phyloP scores from a whole-genome alignment of 1,140 invertebrate genomes.

The Oryctes rhinoceros region DNA sequence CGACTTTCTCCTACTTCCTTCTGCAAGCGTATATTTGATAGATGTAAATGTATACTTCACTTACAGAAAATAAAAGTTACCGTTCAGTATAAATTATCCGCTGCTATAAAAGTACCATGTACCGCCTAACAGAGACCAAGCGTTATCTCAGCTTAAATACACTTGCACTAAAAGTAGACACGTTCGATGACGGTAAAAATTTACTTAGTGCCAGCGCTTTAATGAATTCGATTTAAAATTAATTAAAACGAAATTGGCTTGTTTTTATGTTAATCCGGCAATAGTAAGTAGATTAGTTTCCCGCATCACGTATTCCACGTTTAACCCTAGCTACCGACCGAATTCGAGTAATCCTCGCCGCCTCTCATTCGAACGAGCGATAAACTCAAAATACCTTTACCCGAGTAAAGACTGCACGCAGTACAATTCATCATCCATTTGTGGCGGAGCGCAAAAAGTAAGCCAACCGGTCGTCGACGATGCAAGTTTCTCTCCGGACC shows the following conservation, averaged over 20 bases:
- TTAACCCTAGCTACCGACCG: background rate
- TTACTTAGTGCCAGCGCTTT: background rate
- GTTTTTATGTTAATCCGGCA: slow-evolving; percentile 28
- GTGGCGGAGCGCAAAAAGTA: slow-evolving; percentile 4
- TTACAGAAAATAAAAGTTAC: no score
- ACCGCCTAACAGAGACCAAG: no score
- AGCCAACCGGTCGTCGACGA: background rate
- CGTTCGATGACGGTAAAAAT: background rate
- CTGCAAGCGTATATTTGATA: no score
- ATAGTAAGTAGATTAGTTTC: slow-evolving; percentile 7
- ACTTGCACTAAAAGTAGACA: background rate
- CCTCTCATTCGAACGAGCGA: background rate
- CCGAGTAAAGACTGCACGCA: background rate
- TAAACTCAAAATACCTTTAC: background rate
- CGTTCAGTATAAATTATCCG: no score
- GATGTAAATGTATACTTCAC: no score
- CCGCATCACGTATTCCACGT: background rate
- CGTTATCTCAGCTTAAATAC: no score
- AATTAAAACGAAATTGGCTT: slow-evolving; percentile 16
- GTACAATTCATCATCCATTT: slow-evolving; percentile 28
- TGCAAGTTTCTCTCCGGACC: background rate
- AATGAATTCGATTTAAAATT: slow-evolving; percentile 16
- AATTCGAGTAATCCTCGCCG: slow-evolving; percentile 1
- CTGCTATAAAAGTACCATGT: no score
- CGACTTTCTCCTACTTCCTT: no score